These are phyloP conservation scores for Cepphus grylle DNA, from an alignment of 2,113 vertebrate genomes.

Conservation along the genomic window DNA sequence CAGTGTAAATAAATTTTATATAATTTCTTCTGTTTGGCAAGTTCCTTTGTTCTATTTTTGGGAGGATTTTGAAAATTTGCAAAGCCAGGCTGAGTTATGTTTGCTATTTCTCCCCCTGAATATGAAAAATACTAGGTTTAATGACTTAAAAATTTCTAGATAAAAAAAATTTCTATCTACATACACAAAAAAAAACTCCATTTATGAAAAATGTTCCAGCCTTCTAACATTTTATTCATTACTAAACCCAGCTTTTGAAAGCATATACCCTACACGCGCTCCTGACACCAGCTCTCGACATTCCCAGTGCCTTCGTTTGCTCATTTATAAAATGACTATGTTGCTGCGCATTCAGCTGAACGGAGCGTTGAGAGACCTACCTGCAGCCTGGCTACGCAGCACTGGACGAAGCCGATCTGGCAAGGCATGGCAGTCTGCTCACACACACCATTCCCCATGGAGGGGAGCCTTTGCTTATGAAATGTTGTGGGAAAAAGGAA, in stretches of 20 bases:
- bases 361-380: neutral
- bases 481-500: neutral
- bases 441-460: accelerated
- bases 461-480: neutral
- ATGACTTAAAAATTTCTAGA: neutral
- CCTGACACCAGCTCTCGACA: neutral
- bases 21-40: neutral
- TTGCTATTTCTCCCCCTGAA: neutral
- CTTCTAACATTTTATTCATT: neutral
- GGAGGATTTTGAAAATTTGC: neutral
- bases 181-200: accelerated
- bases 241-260: neutral
- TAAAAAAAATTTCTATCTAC: neutral
- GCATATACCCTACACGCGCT: neutral
- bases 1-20: neutral
- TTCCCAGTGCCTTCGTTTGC: neutral
- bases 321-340: neutral
- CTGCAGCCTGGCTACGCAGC: neutral
- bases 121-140: neutral
- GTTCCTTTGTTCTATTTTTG: neutral
- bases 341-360: neutral
- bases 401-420: neutral
- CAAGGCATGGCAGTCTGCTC: neutral
- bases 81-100: neutral
- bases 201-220: neutral